Evolutionary conservation across 2,888 invertebrate genomes (phyloP).

Genomic region (Calameuta filiformis): DNA sequence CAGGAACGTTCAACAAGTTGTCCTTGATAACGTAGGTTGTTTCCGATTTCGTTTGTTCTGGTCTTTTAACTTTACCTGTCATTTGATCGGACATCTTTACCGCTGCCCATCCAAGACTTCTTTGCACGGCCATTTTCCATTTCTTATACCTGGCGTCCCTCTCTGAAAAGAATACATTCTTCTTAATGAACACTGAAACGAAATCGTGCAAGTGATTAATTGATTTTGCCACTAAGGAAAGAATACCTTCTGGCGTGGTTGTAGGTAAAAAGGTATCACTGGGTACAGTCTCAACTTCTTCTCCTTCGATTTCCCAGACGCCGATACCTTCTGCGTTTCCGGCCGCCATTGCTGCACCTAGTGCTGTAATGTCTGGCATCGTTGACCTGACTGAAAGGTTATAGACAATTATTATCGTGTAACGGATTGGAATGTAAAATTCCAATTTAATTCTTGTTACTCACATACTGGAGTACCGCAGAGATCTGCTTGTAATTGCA

Average conservation of each 20-base stretch:
- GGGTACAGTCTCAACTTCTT: conserved; percentile 71
- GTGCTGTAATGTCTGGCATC: conserved; percentile 88
- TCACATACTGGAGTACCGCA: conserved; percentile 90
- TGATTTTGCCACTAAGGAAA: neutral
- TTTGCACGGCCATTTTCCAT: conserved; percentile 96
- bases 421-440: conserved; percentile 10
- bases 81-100: conserved; percentile 78
- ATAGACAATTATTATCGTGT: neutral
- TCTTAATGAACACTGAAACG: neutral
- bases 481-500: conserved; percentile 97
- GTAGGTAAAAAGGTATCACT: conserved; percentile 85
- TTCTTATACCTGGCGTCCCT: conserved; percentile 85
- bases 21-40: neutral
- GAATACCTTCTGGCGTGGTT: conserved; percentile 79
- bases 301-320: conserved; percentile 75
- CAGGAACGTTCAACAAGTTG: conserved; percentile 1
- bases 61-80: conserved; percentile 73
- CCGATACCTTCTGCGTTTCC: conserved; percentile 81
- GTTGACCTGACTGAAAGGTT: conserved; percentile 78
- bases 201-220: neutral
- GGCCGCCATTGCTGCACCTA: conserved; percentile 95
- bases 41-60: conserved; percentile 10
- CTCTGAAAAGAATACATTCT: conserved; percentile 69
- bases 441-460: conserved; percentile 50
- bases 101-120: conserved; percentile 90